phyloP scores from a whole-genome alignment of 92 coral and sea anemone species.

The Epizoanthus rinbou region DNA sequence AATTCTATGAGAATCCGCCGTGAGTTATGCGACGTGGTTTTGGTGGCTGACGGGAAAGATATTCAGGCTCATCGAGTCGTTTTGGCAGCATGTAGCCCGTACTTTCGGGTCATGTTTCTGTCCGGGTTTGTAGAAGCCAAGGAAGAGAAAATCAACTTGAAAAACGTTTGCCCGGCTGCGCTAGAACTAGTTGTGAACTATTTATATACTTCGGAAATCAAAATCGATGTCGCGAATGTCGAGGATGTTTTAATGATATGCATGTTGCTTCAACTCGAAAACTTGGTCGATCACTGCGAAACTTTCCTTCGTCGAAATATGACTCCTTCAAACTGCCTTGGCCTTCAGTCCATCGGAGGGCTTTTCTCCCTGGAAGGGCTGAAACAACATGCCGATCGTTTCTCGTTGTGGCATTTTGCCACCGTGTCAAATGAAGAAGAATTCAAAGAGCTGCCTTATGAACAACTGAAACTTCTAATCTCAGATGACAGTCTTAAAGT shows the following conservation, averaged over 20 bases:
- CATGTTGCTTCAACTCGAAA: slow-evolving; percentile 79
- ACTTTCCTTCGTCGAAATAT: slow-evolving; percentile 96
- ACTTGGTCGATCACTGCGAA: slow-evolving; percentile 93
- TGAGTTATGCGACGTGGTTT: slow-evolving; percentile 89
- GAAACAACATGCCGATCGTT: slow-evolving; percentile 88
- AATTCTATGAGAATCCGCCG: slow-evolving; percentile 83
- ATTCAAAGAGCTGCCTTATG: slow-evolving; percentile 79
- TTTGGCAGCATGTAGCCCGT: slow-evolving; percentile 98
- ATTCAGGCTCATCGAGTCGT: slow-evolving; percentile 90
- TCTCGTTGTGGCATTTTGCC: slow-evolving; percentile 93
- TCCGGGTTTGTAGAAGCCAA: slow-evolving; percentile 94
- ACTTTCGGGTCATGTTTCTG: slow-evolving; percentile 97
- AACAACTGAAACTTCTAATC: slow-evolving; percentile 73
- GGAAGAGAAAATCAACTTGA: slow-evolving; percentile 77
- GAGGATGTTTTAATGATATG: slow-evolving; percentile 87
- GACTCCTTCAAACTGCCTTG: slow-evolving; percentile 92
- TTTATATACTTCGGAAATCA: slow-evolving; percentile 93
- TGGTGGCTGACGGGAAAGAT: slow-evolving; percentile 72
- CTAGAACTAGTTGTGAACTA: slow-evolving; percentile 77
- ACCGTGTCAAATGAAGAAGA: slow-evolving; percentile 94
- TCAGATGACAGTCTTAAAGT: slow-evolving; percentile 92
- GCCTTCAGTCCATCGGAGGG: slow-evolving; percentile 87
- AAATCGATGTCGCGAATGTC: slow-evolving; percentile 79
- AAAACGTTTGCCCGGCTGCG: slow-evolving; percentile 81
- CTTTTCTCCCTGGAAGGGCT: slow-evolving; percentile 80